Percentiles rank a stretch among this genome's conserved stretches.
phyloP scores from a whole-genome alignment of 2,113 vertebrate genomes.

The Oenanthe oenanthe region DNA sequence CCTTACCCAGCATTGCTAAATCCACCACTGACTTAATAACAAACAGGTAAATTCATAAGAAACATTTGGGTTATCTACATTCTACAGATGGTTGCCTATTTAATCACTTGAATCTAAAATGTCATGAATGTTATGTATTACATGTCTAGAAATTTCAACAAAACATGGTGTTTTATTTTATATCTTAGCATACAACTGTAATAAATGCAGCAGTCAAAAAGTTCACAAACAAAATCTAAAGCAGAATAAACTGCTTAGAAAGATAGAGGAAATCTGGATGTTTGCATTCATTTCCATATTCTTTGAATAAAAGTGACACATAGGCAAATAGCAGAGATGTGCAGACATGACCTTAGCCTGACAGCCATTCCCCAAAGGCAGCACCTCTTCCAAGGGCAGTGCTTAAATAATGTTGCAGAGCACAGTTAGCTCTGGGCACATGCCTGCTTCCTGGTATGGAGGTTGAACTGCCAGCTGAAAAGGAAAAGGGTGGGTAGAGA shows the following conservation, averaged over 20 bases:
- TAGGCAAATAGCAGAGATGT: not conserved
- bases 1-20: not conserved
- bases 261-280: not conserved
- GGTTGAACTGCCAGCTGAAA: not conserved
- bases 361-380: not conserved
- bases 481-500: not conserved
- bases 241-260: not conserved
- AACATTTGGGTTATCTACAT: not conserved
- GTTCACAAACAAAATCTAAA: not conserved
- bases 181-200: not conserved
- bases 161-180: not conserved
- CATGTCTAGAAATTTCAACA: not conserved
- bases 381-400: not conserved
- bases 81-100: not conserved
- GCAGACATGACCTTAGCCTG: not conserved
- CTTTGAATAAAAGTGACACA: not conserved
- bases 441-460: not conserved
- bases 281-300: not conserved
- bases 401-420: not conserved
- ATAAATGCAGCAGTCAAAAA: not conserved
- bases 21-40: not conserved
- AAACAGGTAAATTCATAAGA: not conserved
- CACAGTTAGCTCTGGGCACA: not conserved
- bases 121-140: not conserved
- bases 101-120: not conserved